phyloP scores from a whole-genome alignment of 2,888 invertebrate species.

The Dermolepida albohirtum region DNA sequence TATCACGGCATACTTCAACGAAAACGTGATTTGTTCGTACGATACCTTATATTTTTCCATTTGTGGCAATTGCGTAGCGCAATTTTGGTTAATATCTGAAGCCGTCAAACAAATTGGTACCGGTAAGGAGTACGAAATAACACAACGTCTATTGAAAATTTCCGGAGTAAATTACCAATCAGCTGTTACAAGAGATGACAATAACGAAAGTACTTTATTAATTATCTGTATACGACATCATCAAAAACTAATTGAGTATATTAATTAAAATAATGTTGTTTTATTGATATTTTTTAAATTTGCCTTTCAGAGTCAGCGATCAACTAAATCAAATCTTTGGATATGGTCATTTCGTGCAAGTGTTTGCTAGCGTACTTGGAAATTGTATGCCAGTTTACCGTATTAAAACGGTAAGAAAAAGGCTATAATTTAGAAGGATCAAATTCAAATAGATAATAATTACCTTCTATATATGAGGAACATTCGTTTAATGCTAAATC shows the following conservation, averaged over 20 bases:
- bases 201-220: slow-evolving; percentile 34
- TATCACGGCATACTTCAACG: slow-evolving; percentile 41
- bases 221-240: slow-evolving; percentile 46
- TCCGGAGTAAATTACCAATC: slow-evolving; percentile 25
- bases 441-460: background rate
- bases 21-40: slow-evolving; percentile 45
- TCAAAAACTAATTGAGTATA: slow-evolving; percentile 45
- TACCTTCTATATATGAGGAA: too few species aligned
- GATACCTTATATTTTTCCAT: slow-evolving; percentile 47
- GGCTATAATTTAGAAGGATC: background rate
- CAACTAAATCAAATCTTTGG: slow-evolving; percentile 47
- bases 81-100: slow-evolving; percentile 45
- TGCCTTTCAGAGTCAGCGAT: slow-evolving; percentile 40
- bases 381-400: slow-evolving; percentile 48
- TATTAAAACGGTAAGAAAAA: slow-evolving; percentile 32
- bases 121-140: slow-evolving; percentile 37
- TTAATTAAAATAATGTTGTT: too few species aligned
- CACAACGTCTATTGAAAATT: slow-evolving; percentile 29
- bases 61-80: slow-evolving; percentile 44
- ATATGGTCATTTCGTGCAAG: slow-evolving; percentile 45
- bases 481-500: too few species aligned
- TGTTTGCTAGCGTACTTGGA: slow-evolving; percentile 45
- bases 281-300: background rate
- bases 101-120: slow-evolving; percentile 40
- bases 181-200: background rate